Evolutionary conservation across 2,888 invertebrate genomes (phyloP), one percentile per base, ranked within the genome.

Genomic region (Pycnomerus fuliginosus): DNA sequence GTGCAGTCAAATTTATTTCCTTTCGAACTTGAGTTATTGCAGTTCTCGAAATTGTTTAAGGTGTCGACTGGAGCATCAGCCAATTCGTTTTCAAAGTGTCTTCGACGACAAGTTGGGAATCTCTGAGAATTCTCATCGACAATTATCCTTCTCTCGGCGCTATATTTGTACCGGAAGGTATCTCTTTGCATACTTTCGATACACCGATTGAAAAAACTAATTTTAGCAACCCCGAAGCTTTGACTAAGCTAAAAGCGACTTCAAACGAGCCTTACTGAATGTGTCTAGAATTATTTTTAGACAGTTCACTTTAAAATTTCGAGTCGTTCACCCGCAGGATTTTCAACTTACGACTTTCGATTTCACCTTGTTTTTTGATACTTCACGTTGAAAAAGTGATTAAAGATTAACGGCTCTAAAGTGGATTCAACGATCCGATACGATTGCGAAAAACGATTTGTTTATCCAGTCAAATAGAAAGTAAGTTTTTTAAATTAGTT

Each of bases 311-410:
- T 52, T 49, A 49, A 49, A 41, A 44, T 45, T 44, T 29, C 34
- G 37, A 49, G 50, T 55, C 55, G 55, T 55, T 55, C 48, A 55
- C 55, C 55, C 52, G 50, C 40, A 42, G n/a, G n/a, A n/a, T 48
- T 45, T 44, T 46, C 37, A 17, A 25, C 25, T n/a, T n/a, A n/a
- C n/a, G n/a, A n/a, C n/a, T n/a, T n/a, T n/a, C n/a, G n/a, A n/a
- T n/a, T n/a, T n/a, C n/a, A n/a, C n/a, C n/a, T n/a, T n/a, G n/a
- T n/a, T n/a, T n/a, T n/a, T n/a, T n/a, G n/a, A n/a, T n/a, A n/a
- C n/a, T n/a, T n/a, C n/a, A n/a, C n/a, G n/a, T n/a, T n/a, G n/a
- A n/a, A n/a, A n/a, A n/a, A n/a, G n/a, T n/a, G n/a, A n/a, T n/a
- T n/a, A n/a, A n/a, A n/a, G n/a, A n/a, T n/a, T n/a, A n/a, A n/a